Percentiles rank a stretch among this genome's conserved stretches.
Evolutionary conservation across 23 tunicate genomes (phyloP).

Genomic region (Styela plicata): DNA sequence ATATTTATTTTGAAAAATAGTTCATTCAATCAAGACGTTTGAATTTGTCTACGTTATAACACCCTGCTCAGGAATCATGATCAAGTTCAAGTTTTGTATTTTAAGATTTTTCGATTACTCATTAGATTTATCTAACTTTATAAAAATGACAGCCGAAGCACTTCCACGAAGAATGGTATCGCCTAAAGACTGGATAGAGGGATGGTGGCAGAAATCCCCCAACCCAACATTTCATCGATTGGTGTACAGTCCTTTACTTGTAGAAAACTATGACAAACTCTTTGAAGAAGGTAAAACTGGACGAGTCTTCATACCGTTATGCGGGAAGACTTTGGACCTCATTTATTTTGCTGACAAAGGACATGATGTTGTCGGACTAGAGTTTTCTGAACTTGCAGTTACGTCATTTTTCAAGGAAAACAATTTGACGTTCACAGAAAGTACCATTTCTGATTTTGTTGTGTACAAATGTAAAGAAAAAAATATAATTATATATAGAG

Average conservation of each 20-base stretch:
- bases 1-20: too few relatives aligned
- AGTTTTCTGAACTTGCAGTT: constrained; percentile 48
- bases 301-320: constrained; percentile 56
- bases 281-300: background rate
- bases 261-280: background rate
- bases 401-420: constrained; percentile 5
- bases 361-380: constrained; percentile 70
- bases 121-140: too few relatives aligned
- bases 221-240: constrained; percentile 36
- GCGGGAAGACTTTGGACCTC: constrained; percentile 86
- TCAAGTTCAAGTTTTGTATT: too few relatives aligned
- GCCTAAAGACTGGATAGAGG: background rate
- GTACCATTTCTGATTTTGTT: background rate
- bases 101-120: too few relatives aligned
- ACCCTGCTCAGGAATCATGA: too few relatives aligned
- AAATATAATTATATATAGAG: constrained; percentile 63
- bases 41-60: too few relatives aligned
- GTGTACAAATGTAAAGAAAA: constrained; percentile 34
- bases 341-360: constrained; percentile 63
- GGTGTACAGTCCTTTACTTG: background rate
- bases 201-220: background rate
- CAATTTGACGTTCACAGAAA: background rate
- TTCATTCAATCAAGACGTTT: too few relatives aligned
- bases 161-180: background rate
- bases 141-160: background rate